phyloP scores from a whole-genome alignment of 2,888 invertebrate genomes.

The Villa cingulata region DNA sequence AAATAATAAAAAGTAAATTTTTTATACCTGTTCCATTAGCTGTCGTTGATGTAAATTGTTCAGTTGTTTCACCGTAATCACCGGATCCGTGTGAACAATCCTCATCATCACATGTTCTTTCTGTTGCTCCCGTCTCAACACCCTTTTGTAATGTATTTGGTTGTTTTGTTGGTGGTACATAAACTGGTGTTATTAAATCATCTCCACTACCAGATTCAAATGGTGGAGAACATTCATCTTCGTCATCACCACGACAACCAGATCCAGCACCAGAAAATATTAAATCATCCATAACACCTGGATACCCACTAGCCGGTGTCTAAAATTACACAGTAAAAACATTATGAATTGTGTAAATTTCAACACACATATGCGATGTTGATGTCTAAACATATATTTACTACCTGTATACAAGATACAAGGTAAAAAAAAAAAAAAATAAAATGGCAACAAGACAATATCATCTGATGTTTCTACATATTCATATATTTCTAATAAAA shows the following conservation, averaged over 20 bases:
- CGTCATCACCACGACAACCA: conserved; percentile 81
- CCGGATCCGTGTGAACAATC: conserved; percentile 76
- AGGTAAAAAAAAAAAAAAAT: too few relatives aligned
- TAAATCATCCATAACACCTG: conserved; percentile 69
- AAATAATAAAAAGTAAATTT: too few relatives aligned
- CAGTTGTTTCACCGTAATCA: conserved; percentile 54
- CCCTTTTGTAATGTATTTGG: conserved; percentile 41
- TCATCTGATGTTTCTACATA: too few relatives aligned
- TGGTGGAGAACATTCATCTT: conserved; percentile 78
- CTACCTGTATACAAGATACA: too few relatives aligned
- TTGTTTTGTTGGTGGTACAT: conserved; percentile 66
- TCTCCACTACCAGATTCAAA: conserved; percentile 77
- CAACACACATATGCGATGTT: too few relatives aligned
- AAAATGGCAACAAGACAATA: too few relatives aligned
- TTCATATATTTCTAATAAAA: too few relatives aligned
- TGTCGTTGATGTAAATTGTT: conserved; percentile 42
- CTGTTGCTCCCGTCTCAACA: conserved; percentile 23
- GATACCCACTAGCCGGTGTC: conserved; percentile 75
- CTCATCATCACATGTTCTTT: conserved; percentile 67
- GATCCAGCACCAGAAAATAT: conserved; percentile 87
- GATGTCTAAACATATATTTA: too few relatives aligned
- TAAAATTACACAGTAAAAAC: conserved; percentile 25
- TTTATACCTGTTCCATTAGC: conserved; percentile 39
- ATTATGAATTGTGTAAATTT: too few relatives aligned
- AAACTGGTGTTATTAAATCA: conserved; percentile 85